These are phyloP conservation scores for Nemotelus pantherinus DNA, from an alignment of 2,888 invertebrate species.

Conservation along the genomic window DNA sequence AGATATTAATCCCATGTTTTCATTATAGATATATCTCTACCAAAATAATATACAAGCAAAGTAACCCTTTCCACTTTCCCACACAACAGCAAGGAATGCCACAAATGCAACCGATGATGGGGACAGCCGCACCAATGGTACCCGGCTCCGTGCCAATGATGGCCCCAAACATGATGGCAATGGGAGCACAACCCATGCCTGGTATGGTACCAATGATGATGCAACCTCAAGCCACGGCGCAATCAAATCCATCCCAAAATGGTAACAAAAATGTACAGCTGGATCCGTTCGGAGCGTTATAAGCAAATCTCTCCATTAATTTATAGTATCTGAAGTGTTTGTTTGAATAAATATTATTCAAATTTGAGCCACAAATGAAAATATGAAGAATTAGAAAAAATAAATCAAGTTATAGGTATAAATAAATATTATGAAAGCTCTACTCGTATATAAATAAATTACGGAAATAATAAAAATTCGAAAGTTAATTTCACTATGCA, in stretches of 20 bases:
- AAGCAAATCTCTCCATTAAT: constrained; percentile 53
- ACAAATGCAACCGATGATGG: constrained; percentile 60
- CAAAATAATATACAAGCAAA: background rate
- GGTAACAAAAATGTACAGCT: constrained; percentile 66
- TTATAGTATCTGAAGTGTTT: constrained; percentile 23
- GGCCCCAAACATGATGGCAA: constrained; percentile 60
- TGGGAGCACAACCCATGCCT: constrained; percentile 48
- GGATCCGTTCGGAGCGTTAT: constrained; percentile 69
- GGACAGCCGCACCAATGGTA: constrained; percentile 55
- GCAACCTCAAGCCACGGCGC: constrained; percentile 58
- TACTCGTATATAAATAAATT: too few relatives aligned
- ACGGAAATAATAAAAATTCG: too few relatives aligned
- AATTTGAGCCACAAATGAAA: constrained; percentile 18
- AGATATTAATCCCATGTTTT: too few relatives aligned
- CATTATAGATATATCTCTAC: too few relatives aligned
- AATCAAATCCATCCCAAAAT: constrained; percentile 58
- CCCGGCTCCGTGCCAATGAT: constrained; percentile 58
- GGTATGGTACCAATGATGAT: constrained; percentile 55
- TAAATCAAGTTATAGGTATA: constrained; percentile 20
- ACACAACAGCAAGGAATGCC: constrained; percentile 63
- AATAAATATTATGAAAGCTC: constrained; percentile 15
- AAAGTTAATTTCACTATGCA: too few relatives aligned
- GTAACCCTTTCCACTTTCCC: background rate
- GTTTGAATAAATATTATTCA: constrained; percentile 37
- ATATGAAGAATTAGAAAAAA: constrained; percentile 12